A percentile compares a stretch with the other conserved stretches of the same genome.
Evolutionary conservation across 2,888 invertebrate species (phyloP).

Genomic region (Buathra laborator): DNA sequence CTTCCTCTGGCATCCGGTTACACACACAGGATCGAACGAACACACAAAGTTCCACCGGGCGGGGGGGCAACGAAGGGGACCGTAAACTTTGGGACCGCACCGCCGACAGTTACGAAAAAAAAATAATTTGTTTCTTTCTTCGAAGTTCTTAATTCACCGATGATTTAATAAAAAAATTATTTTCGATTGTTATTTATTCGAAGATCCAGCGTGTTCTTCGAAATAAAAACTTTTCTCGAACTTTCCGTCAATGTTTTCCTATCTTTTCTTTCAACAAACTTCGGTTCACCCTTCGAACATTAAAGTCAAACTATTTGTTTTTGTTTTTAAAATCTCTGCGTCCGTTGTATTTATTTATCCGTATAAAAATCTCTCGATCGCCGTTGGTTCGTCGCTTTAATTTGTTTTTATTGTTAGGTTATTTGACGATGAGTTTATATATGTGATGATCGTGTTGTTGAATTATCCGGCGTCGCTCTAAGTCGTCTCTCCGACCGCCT

Average conservation of each 20-base stretch:
- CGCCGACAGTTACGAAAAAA: conserved; percentile 2
- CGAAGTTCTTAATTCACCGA: background rate
- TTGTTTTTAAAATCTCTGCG: background rate
- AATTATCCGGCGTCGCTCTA: conserved; percentile 42
- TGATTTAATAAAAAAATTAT: background rate
- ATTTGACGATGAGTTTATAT: background rate
- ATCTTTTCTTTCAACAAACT: background rate
- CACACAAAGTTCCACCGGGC: conserved; percentile 8
- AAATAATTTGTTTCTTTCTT: background rate
- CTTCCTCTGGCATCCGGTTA: conserved; percentile 71
- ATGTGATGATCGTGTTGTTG: conserved; percentile 1
- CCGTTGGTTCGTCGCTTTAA: background rate
- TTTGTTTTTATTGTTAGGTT: conserved; percentile 3
- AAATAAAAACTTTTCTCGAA: background rate
- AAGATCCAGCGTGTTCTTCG: background rate
- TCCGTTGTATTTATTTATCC: conserved; percentile 15
- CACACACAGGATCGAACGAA: conserved; percentile 43
- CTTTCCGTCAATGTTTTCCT: background rate
- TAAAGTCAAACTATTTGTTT: background rate
- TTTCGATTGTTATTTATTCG: background rate
- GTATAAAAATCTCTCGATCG: conserved; percentile 1
- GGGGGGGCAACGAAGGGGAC: background rate
- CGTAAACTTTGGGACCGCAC: conserved; percentile 5
- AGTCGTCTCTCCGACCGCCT: conserved; percentile 76
- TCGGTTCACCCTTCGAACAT: background rate